phyloP scores from a whole-genome alignment of 2,797 vertebrate genomes.

The Mastacembelus armatus region DNA sequence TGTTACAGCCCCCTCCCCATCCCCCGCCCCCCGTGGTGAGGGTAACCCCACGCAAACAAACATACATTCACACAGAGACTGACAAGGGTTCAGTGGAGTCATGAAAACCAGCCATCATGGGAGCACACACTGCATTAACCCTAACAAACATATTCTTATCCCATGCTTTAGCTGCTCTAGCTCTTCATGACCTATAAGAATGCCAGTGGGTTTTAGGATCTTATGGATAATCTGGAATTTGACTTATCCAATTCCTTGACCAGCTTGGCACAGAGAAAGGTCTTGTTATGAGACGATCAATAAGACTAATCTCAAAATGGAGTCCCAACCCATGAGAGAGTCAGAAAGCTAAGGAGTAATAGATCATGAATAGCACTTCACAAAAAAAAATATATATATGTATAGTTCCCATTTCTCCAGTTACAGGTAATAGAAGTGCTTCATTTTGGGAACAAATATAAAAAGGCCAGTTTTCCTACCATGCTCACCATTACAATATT shows the following conservation, averaged over 20 bases:
- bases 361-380: neutral
- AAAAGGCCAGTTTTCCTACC: too few relatives aligned
- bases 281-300: slow-evolving; percentile 66
- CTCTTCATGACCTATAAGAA: slow-evolving; percentile 36
- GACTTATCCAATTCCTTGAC: slow-evolving; percentile 61
- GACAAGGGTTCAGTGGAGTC: slow-evolving; percentile 29
- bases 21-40: slow-evolving; percentile 18
- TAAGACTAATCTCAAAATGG: slow-evolving; percentile 54
- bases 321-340: slow-evolving; percentile 20
- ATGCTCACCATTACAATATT: too few relatives aligned
- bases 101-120: neutral
- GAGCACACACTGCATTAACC: slow-evolving; percentile 12
- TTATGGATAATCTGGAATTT: slow-evolving; percentile 63
- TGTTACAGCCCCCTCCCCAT: slow-evolving; percentile 38
- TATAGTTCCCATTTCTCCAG: too few relatives aligned
- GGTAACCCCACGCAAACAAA: slow-evolving; percentile 46
- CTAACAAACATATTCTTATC: slow-evolving; percentile 6
- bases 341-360: slow-evolving; percentile 15
- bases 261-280: slow-evolving; percentile 56
- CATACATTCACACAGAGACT: slow-evolving; percentile 19
- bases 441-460: too few relatives aligned
- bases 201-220: slow-evolving; percentile 53
- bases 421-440: too few relatives aligned
- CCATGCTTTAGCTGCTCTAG: slow-evolving; percentile 32
- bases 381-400: too few relatives aligned